A percentile compares a stretch with the other conserved stretches of the same genome.
These are phyloP conservation scores for Hypselothyrea guttata DNA, from an alignment of 2,888 invertebrate genomes.

Conservation along the genomic window DNA sequence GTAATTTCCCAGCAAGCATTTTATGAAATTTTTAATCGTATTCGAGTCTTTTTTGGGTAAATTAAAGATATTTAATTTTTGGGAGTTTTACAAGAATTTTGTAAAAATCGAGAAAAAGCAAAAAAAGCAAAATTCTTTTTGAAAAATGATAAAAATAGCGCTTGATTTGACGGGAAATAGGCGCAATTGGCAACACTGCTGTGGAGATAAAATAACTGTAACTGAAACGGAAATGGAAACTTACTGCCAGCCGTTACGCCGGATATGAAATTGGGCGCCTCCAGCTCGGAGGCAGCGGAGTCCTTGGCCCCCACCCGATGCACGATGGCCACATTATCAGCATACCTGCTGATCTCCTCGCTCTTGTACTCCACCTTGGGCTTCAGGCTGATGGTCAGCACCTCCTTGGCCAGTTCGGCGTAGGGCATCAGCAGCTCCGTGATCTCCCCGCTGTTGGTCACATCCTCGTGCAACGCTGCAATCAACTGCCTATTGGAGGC, in stretches of 20 bases:
- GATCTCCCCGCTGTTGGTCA: conserved; percentile 76
- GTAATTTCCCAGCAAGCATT: too few species aligned
- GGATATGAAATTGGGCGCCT: conserved; percentile 80
- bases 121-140: too few species aligned
- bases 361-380: conserved; percentile 80
- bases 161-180: too few species aligned
- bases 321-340: conserved; percentile 75
- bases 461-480: conserved; percentile 76
- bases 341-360: conserved; percentile 69
- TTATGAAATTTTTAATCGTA: too few species aligned
- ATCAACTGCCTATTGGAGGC: conserved; percentile 52
- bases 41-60: too few species aligned
- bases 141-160: too few species aligned
- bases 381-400: conserved; percentile 77
- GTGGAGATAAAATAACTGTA: too few species aligned
- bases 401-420: conserved; percentile 66
- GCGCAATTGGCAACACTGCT: too few species aligned
- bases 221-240: too few species aligned
- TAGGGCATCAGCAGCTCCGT: conserved; percentile 73
- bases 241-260: conserved; percentile 80
- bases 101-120: too few species aligned
- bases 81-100: too few species aligned
- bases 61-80: too few species aligned
- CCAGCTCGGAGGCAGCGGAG: conserved; percentile 58
- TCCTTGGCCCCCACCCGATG: conserved; percentile 69